Evolutionary conservation across 2,113 vertebrate genomes (phyloP), one percentile per base, ranked within the genome.

Genomic region (Zapus hudsonius): DNA sequence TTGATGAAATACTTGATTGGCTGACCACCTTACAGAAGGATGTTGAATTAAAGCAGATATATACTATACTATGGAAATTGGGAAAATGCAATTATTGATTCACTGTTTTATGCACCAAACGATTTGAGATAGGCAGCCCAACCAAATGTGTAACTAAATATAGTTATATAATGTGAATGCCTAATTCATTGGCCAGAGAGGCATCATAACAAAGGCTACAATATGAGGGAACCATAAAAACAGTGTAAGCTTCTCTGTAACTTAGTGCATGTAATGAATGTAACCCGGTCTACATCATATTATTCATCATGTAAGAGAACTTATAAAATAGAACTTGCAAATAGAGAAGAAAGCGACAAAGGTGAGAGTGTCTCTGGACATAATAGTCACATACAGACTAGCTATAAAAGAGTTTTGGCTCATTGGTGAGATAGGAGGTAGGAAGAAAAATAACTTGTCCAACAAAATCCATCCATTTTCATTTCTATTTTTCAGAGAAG

Each of bases 1-100:
- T 27, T 91, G 55, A 88, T 89, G 78, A 85, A 89, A 95, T 83
- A 78, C 42, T 75, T 40, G 78, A 87, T 22, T 93, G 83, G 25
- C 1, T n/a, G n/a, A 89, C 7, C 80, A 42, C 7, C 17, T 85
- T 75, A 59, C 4, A 76, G 17, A 91, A 64, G 79, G 16, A 70
- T 81, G 91, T 78, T 59, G 80, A 81, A 73, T 25, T 63, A 90
- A 79, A 76, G 88, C 66, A 42, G 23, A 90, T 31, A 81, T 85
- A 70, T 82, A 63, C 69, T 78, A 25, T 47, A 79, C 69, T 55
- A 72, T 80, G 31, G 83, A 84, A 81, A 29, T 67, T 52, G 29
- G 36, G 40, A 69, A 40, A 83, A 78, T 83, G n/a, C 70, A 90
- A 84, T 33, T 69, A 80, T 33, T 36, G 67, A 67, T 78, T 82